A percentile compares a stretch with the other conserved stretches of the same genome.
Conservation (phyloP, 2,113 vertebrate genomes). For the Hipposideros armiger region DNA sequence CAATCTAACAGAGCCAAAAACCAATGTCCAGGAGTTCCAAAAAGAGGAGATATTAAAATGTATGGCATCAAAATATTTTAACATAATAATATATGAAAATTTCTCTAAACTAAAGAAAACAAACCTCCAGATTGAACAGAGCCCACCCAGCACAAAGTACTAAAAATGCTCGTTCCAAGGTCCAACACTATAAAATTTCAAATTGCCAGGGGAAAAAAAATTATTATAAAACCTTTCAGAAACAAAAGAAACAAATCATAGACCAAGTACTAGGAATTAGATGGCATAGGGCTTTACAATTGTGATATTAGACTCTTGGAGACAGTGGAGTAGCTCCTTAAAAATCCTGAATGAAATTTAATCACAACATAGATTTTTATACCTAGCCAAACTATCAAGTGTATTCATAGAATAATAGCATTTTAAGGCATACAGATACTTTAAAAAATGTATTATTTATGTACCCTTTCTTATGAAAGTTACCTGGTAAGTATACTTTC, state of each 20-base stretch:
- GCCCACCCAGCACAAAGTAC: neutral
- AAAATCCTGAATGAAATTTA: conserved; percentile 38
- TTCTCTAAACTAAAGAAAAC: neutral
- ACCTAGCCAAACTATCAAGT: conserved; percentile 11
- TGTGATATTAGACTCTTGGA: neutral
- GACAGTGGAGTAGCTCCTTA: neutral
- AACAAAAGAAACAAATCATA: neutral
- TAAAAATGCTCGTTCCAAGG: neutral
- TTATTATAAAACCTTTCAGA: neutral
- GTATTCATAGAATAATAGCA: neutral
- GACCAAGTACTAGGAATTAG: neutral
- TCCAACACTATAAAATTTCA: neutral
- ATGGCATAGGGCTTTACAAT: neutral
- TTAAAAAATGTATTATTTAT: neutral
- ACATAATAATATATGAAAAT: neutral
- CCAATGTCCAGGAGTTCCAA: neutral
- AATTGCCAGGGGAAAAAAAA: neutral
- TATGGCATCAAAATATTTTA: conserved; percentile 43
- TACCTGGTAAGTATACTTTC: neutral
- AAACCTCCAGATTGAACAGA: conserved; percentile 3
- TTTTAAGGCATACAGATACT: neutral
- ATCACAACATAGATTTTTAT: conserved; percentile 57
- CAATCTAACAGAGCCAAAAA: neutral
- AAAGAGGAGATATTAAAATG: neutral
- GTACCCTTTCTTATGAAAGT: neutral